phyloP scores from a whole-genome alignment of 1,140 invertebrate species.

The Arctopsyche grandis region DNA sequence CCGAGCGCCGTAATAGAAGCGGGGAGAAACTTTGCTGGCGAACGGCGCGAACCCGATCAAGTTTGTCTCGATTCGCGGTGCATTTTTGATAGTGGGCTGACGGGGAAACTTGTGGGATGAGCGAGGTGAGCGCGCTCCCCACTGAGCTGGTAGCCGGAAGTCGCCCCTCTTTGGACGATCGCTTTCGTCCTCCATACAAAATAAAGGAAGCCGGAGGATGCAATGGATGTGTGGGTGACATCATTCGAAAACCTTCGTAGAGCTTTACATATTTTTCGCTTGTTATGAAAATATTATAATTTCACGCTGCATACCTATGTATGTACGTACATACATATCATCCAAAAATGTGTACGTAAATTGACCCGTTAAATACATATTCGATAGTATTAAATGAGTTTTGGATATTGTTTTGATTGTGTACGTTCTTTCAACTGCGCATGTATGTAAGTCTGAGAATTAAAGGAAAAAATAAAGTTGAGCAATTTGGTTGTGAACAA shows the following conservation, averaged over 20 bases:
- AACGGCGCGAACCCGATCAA: background rate
- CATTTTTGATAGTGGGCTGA: background rate
- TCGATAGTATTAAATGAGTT: too few relatives aligned
- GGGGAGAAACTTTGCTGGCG: background rate
- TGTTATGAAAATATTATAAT: background rate
- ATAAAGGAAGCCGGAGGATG: conserved; percentile 45
- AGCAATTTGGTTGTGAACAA: conserved; percentile 19
- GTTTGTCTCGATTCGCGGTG: conserved; percentile 25
- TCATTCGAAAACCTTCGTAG: conserved; percentile 27
- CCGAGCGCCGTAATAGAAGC: background rate
- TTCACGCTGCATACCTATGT: background rate
- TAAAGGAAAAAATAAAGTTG: background rate
- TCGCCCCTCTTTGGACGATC: conserved; percentile 48
- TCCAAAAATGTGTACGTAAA: too few relatives aligned
- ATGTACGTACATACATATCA: background rate
- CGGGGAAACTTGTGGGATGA: conserved; percentile 23
- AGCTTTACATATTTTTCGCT: conserved; percentile 2
- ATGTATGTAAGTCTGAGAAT: too few relatives aligned
- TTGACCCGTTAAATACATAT: too few relatives aligned
- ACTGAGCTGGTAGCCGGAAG: conserved; percentile 42
- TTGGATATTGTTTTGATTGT: too few relatives aligned
- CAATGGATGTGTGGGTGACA: conserved; percentile 42
- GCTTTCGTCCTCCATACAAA: conserved; percentile 42
- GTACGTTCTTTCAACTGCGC: too few relatives aligned
- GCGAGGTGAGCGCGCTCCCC: background rate